phyloP scores from a whole-genome alignment of 2,888 invertebrate genomes.

The Coelogynopora nodosa region DNA sequence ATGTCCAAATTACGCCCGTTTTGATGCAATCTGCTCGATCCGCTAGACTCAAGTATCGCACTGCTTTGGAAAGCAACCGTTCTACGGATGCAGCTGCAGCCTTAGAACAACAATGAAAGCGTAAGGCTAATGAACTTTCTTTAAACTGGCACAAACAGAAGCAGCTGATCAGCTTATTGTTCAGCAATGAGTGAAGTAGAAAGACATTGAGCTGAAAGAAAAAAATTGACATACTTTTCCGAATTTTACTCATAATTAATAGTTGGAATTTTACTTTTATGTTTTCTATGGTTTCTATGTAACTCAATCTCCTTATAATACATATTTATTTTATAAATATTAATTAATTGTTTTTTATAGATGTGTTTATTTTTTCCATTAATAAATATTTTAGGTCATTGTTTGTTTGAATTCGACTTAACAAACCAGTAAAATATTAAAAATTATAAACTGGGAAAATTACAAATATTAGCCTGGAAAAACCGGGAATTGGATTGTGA shows the following conservation, averaged over 20 bases:
- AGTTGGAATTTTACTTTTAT: too few relatives aligned
- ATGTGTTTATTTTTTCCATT: constrained; percentile 18
- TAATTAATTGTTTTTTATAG: not conserved
- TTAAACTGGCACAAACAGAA: not conserved
- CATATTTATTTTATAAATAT: not conserved
- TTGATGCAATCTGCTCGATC: not conserved
- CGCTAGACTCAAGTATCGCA: not conserved
- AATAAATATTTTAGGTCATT: constrained; percentile 20
- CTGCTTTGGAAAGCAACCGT: not conserved
- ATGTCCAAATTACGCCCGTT: not conserved
- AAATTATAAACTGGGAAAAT: too few relatives aligned
- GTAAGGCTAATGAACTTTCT: not conserved
- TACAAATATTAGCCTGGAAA: too few relatives aligned
- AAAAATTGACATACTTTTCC: not conserved
- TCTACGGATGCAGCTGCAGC: not conserved
- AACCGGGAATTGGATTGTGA: too few relatives aligned
- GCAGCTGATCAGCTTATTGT: not conserved
- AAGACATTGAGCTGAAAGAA: not conserved
- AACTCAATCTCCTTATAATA: not conserved
- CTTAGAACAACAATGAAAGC: not conserved
- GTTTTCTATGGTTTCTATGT: not conserved
- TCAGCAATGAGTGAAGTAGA: not conserved
- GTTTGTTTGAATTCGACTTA: not conserved
- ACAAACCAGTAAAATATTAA: too few relatives aligned
- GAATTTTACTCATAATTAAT: not conserved